Conservation (phyloP, 2,888 invertebrate species). For the Gasteruption jaculator region DNA sequence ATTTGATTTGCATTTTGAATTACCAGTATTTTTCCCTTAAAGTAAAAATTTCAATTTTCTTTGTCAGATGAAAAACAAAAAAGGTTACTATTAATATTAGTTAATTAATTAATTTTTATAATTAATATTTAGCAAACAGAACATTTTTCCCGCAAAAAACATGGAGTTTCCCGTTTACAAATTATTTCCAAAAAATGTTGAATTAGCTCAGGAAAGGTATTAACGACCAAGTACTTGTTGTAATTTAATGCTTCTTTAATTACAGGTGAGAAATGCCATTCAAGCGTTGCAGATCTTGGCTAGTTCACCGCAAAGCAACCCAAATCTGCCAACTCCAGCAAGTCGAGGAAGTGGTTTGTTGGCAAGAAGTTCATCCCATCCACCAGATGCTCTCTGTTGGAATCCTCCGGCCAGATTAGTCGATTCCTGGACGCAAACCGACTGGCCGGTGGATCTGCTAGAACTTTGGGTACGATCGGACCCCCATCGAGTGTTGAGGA, state of each 20-base stretch:
- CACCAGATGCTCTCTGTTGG: slow-evolving; percentile 80
- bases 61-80: not conserved
- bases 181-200: too few relatives aligned
- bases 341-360: slow-evolving; percentile 53
- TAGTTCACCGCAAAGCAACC: slow-evolving; percentile 78
- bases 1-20: too few relatives aligned
- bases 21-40: too few relatives aligned
- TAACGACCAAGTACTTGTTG: too few relatives aligned
- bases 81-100: too few relatives aligned
- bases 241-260: too few relatives aligned
- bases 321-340: slow-evolving; percentile 63
- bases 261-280: slow-evolving; percentile 74
- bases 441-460: slow-evolving; percentile 59
- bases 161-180: too few relatives aligned
- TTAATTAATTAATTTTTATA: too few relatives aligned
- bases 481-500: slow-evolving; percentile 67
- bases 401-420: slow-evolving; percentile 52
- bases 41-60: slow-evolving; percentile 7
- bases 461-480: slow-evolving; percentile 68
- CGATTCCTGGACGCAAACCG: slow-evolving; percentile 60
- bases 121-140: too few relatives aligned
- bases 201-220: too few relatives aligned
- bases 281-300: slow-evolving; percentile 81
- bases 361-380: slow-evolving; percentile 77
- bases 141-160: too few relatives aligned